A percentile compares a stretch with the other conserved stretches of the same genome.
These are phyloP conservation scores for Macrosoma leucophasiata DNA, from an alignment of 2,888 invertebrate genomes.

Conservation along the genomic window DNA sequence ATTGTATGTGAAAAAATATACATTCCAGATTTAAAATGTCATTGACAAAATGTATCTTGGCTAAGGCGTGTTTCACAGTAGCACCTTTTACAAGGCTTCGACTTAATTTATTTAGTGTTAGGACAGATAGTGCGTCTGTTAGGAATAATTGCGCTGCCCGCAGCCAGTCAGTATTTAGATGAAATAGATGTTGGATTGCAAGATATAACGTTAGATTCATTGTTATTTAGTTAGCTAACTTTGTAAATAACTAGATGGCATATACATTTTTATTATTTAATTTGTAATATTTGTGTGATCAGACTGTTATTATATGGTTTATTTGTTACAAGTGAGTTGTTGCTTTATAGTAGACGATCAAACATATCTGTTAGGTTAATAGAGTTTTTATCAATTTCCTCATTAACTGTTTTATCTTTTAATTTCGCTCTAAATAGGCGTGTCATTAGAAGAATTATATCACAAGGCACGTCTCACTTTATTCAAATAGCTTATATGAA, in stretches of 20 bases:
- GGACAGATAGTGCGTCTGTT: too few relatives aligned
- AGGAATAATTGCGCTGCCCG: slow-evolving; percentile 39
- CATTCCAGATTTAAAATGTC: slow-evolving; percentile 52
- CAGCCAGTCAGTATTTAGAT: slow-evolving; percentile 69
- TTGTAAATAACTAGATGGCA: slow-evolving; percentile 73
- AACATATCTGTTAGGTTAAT: slow-evolving; percentile 66
- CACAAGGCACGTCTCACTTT: too few relatives aligned
- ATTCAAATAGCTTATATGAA: too few relatives aligned
- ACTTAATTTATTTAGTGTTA: slow-evolving; percentile 35
- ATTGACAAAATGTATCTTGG: slow-evolving; percentile 14
- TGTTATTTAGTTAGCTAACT: slow-evolving; percentile 76
- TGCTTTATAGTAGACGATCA: slow-evolving; percentile 62
- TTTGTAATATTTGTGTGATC: slow-evolving; percentile 74
- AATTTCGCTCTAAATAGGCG: too few relatives aligned
- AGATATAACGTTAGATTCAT: slow-evolving; percentile 64
- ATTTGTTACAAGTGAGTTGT: slow-evolving; percentile 71
- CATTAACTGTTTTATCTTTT: slow-evolving; percentile 42
- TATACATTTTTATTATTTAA: slow-evolving; percentile 69
- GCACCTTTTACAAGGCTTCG: slow-evolving; percentile 21
- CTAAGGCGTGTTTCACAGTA: slow-evolving; percentile 11
- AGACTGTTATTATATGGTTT: slow-evolving; percentile 74
- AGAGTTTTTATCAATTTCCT: slow-evolving; percentile 43
- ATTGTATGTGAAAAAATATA: slow-evolving; percentile 47
- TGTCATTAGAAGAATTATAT: too few relatives aligned
- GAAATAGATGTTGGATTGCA: slow-evolving; percentile 46